A percentile compares a stretch with the other conserved stretches of the same genome.
These are phyloP conservation scores for Ericerus pela DNA, from an alignment of 1,140 invertebrate species.

Conservation along the genomic window DNA sequence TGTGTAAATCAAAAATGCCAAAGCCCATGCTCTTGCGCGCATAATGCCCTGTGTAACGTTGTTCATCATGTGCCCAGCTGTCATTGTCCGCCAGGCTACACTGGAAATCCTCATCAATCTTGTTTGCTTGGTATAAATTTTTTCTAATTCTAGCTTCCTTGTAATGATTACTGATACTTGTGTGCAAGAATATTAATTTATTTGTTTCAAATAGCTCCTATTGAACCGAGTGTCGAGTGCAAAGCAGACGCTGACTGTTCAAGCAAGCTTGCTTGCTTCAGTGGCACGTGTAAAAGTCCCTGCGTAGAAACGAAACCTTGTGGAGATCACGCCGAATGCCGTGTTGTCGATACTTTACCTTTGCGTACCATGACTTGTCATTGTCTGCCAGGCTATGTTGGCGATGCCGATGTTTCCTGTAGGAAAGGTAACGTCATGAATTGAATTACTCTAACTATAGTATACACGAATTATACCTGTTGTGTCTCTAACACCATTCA, in stretches of 20 bases:
- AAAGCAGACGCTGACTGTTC: slow-evolving; percentile 67
- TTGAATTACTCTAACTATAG: neutral
- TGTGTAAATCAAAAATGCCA: slow-evolving; percentile 59
- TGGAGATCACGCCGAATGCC: slow-evolving; percentile 58
- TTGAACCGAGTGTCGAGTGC: slow-evolving; percentile 47
- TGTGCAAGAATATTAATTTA: neutral
- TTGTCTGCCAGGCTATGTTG: slow-evolving; percentile 61
- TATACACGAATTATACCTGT: too few relatives aligned
- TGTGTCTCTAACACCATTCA: too few relatives aligned
- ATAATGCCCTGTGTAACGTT: slow-evolving; percentile 57
- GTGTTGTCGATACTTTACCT: slow-evolving; percentile 67
- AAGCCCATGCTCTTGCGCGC: slow-evolving; percentile 59
- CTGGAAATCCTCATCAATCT: slow-evolving; percentile 53
- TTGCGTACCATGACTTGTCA: slow-evolving; percentile 74
- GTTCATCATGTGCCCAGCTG: slow-evolving; percentile 59
- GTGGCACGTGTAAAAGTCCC: slow-evolving; percentile 63
- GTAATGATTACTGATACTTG: neutral
- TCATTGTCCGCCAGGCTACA: slow-evolving; percentile 64
- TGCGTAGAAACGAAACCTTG: slow-evolving; percentile 65
- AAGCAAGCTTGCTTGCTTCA: slow-evolving; percentile 66
- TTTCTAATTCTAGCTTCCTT: neutral
- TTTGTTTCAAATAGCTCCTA: slow-evolving; percentile 33
- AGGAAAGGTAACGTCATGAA: slow-evolving; percentile 41
- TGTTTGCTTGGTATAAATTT: slow-evolving; percentile 40
- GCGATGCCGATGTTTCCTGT: slow-evolving; percentile 70